phyloP scores from a whole-genome alignment of 1,140 invertebrate genomes.

The Pogonognathellus flavescens region DNA sequence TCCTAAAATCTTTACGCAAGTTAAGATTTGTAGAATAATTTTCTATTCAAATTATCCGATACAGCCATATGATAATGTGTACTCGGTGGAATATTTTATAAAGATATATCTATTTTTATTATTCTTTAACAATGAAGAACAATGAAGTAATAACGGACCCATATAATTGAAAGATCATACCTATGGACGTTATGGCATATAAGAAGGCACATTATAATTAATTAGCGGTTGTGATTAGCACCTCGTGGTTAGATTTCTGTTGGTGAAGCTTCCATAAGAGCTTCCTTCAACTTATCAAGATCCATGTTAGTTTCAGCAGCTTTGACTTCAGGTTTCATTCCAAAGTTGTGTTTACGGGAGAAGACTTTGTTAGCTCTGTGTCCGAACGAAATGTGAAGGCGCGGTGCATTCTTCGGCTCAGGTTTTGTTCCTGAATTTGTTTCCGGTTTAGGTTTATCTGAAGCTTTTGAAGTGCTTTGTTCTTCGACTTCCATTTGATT shows the following conservation, averaged over 20 bases:
- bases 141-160: no score
- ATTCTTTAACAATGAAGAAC: no score
- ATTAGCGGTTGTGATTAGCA: no score
- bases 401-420: neutral
- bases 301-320: neutral
- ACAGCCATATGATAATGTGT: no score
- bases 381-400: conserved; percentile 1
- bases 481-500: neutral
- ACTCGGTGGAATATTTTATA: no score
- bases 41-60: no score
- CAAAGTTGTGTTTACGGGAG: conserved; percentile 3
- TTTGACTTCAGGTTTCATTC: neutral
- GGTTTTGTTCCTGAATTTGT: neutral
- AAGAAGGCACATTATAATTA: no score
- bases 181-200: no score
- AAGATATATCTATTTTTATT: no score
- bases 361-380: neutral
- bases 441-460: neutral
- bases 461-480: neutral
- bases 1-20: no score
- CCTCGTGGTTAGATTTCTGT: neutral
- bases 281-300: neutral
- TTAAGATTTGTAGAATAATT: no score
- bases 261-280: neutral
- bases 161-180: no score